Conservation (phyloP, 1,140 invertebrate species). For the Trissolcus basalis region DNA sequence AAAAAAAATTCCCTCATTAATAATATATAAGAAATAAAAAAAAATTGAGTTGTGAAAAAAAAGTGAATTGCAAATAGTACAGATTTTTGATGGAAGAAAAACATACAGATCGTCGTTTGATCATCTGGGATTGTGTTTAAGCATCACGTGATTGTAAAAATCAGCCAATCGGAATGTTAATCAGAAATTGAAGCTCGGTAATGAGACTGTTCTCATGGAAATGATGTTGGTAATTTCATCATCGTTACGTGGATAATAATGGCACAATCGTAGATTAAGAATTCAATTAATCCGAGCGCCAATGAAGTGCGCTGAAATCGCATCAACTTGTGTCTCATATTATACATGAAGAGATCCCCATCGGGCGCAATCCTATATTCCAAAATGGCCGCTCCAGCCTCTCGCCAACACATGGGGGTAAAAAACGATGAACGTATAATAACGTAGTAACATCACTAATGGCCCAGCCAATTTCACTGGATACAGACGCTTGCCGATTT, state of each 20-base stretch:
- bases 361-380: constrained; percentile 70
- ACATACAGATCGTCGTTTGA: no score
- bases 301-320: constrained; percentile 43
- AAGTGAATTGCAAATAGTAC: no score
- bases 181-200: constrained; percentile 39
- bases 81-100: not conserved
- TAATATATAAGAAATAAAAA: no score
- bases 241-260: constrained; percentile 41
- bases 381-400: constrained; percentile 72
- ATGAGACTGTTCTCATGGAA: constrained; percentile 31
- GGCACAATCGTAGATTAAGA: constrained; percentile 43
- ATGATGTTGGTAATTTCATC: constrained; percentile 33
- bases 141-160: constrained; percentile 5
- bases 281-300: constrained; percentile 51
- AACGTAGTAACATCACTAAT: constrained; percentile 75
- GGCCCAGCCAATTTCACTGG: constrained; percentile 74
- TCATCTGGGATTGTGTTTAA: not conserved
- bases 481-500: constrained; percentile 68
- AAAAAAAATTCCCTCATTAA: no score
- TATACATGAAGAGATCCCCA: constrained; percentile 31
- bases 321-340: constrained; percentile 39
- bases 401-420: constrained; percentile 65
- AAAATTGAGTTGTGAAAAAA: no score
- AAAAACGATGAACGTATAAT: constrained; percentile 75
- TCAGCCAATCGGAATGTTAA: constrained; percentile 32